Conservation (phyloP, 2,113 vertebrate genomes). For the Oncorhynchus kisutch region DNA sequence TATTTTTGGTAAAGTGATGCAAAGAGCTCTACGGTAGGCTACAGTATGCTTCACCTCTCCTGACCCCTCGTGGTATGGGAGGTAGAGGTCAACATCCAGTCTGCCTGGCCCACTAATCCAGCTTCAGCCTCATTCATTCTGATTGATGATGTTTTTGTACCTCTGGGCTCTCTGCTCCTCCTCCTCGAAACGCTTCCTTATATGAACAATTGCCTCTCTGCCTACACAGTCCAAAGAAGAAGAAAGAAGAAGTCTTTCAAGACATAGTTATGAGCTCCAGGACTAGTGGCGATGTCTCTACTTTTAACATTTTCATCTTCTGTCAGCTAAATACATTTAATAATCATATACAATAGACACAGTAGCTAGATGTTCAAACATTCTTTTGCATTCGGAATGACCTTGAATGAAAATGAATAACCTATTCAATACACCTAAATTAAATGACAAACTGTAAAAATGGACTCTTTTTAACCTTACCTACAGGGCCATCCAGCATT, state of each 20-base stretch:
- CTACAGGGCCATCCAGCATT: background rate
- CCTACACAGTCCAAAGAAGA: slow-evolving; percentile 4
- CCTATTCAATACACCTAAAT: too few relatives aligned
- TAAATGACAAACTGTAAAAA: too few relatives aligned
- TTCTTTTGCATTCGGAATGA: background rate
- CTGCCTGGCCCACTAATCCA: background rate
- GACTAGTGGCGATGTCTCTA: background rate
- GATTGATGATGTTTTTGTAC: background rate
- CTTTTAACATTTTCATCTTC: background rate
- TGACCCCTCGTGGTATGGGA: too few relatives aligned
- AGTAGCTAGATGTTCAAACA: background rate
- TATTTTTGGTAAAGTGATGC: too few relatives aligned
- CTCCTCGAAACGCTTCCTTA: slow-evolving; percentile 25
- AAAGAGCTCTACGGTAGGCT: too few relatives aligned
- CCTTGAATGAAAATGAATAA: too few relatives aligned
- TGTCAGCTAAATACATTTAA: background rate
- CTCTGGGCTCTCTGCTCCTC: slow-evolving; percentile 4
- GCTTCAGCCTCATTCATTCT: background rate
- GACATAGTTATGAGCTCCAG: background rate
- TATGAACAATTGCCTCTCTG: slow-evolving; percentile 8
- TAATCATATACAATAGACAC: background rate
- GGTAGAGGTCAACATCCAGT: background rate
- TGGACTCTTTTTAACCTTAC: slow-evolving; percentile 5
- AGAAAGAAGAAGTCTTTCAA: background rate
- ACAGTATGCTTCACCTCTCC: too few relatives aligned